These are phyloP conservation scores for Coelinius sp. DNA, from an alignment of 2,888 invertebrate genomes.

Conservation along the genomic window DNA sequence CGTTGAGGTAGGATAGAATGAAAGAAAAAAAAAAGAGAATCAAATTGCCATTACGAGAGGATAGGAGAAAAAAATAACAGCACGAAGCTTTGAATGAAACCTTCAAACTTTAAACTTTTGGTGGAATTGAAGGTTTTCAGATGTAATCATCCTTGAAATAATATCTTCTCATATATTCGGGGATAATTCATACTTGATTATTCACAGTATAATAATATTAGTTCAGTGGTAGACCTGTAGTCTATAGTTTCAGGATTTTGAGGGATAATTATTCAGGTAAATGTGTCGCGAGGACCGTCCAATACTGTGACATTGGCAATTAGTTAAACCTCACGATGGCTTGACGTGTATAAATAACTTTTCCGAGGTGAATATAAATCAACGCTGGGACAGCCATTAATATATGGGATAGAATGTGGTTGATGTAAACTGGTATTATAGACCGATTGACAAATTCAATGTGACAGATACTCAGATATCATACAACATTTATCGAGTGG, in stretches of 20 bases:
- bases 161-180: neutral
- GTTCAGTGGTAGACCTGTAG: neutral
- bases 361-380: constrained; percentile 38
- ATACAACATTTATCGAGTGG: constrained; percentile 17
- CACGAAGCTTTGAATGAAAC: constrained; percentile 11
- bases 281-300: constrained; percentile 31
- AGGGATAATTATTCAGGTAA: constrained; percentile 32
- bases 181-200: neutral
- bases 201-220: neutral
- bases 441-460: constrained; percentile 36
- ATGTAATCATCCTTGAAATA: neutral
- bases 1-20: neutral
- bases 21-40: constrained; percentile 7
- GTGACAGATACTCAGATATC: constrained; percentile 16
- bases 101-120: neutral
- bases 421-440: neutral
- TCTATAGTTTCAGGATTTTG: neutral
- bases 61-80: neutral
- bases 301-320: constrained; percentile 36
- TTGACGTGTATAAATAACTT: constrained; percentile 41
- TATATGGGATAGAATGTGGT: constrained; percentile 25
- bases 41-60: neutral
- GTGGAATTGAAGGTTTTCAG: neutral
- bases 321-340: constrained; percentile 20
- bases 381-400: constrained; percentile 36